Percentiles rank a stretch among this genome's conserved stretches.
These are phyloP conservation scores for Cactoblastis cactorum DNA, from an alignment of 2,888 invertebrate species.

Conservation along the genomic window DNA sequence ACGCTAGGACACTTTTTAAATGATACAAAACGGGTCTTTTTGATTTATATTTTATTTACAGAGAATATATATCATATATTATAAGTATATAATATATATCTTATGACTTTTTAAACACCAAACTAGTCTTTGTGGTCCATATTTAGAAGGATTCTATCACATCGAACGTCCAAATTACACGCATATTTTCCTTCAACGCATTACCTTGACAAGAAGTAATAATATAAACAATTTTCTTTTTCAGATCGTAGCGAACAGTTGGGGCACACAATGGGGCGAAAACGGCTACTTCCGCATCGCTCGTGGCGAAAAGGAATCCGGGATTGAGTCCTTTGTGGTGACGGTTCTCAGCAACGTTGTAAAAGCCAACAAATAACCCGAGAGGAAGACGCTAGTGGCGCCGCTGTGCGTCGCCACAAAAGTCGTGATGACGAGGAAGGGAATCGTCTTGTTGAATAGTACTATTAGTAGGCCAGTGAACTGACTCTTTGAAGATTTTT, in stretches of 20 bases:
- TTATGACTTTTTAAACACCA: no score
- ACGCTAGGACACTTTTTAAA: no score
- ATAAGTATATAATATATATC: no score
- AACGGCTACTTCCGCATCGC: slow-evolving; percentile 92
- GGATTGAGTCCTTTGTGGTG: slow-evolving; percentile 93
- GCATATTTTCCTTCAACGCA: no score
- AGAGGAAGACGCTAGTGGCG: slow-evolving; percentile 40
- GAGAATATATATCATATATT: no score
- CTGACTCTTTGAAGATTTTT: slow-evolving; percentile 10
- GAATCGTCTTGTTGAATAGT: slow-evolving; percentile 48
- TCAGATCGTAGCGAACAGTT: slow-evolving; percentile 95
- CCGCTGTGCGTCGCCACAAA: slow-evolving; percentile 54
- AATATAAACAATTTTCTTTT: slow-evolving; percentile 27
- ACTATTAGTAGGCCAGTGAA: slow-evolving; percentile 30
- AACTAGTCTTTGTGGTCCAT: no score
- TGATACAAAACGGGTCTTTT: no score
- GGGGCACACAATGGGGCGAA: slow-evolving; percentile 96
- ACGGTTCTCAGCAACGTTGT: slow-evolving; percentile 85
- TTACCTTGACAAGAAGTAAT: no score
- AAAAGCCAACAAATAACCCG: slow-evolving; percentile 61
- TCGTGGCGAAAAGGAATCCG: slow-evolving; percentile 91
- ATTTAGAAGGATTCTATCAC: no score
- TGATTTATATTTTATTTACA: no score
- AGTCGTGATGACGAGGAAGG: slow-evolving; percentile 43
- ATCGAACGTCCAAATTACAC: no score